Percentiles rank a stretch among this genome's conserved stretches.
phyloP scores from a whole-genome alignment of 2,113 vertebrate species.

The Pagrus major region DNA sequence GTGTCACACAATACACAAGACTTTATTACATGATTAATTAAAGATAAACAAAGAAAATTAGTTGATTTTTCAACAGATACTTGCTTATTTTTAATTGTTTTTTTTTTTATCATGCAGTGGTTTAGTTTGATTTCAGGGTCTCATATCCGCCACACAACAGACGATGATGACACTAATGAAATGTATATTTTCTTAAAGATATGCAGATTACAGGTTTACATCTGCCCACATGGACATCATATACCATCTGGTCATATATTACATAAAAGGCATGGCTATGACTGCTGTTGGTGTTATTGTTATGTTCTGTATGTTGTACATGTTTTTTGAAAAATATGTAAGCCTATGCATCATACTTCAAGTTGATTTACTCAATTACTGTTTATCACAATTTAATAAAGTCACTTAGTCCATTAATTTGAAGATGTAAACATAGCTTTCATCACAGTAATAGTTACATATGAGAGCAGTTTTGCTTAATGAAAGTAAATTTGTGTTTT shows the following conservation, averaged over 20 bases:
- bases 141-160: conserved; percentile 25
- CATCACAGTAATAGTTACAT: conserved; percentile 6
- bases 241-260: conserved; percentile 42
- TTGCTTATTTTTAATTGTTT: background rate
- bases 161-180: conserved; percentile 25
- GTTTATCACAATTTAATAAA: background rate
- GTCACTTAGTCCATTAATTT: conserved; percentile 4
- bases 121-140: conserved; percentile 31
- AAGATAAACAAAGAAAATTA: background rate
- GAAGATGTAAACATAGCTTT: background rate
- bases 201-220: conserved; percentile 35
- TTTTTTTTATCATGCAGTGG: background rate
- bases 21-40: background rate
- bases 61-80: background rate
- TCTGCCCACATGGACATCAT: conserved; percentile 43
- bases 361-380: background rate
- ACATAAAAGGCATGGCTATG: conserved; percentile 22
- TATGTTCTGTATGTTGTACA: background rate
- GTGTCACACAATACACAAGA: background rate
- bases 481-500: conserved; percentile 24
- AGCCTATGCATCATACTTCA: background rate
- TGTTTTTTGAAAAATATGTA: background rate
- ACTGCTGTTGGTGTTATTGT: background rate
- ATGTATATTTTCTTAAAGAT: conserved; percentile 24
- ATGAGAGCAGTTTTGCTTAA: conserved; percentile 8